Percentiles rank a stretch among this genome's conserved stretches.
Conservation (phyloP, 2,888 invertebrate species). For the Polydrusus pterygomalis region DNA sequence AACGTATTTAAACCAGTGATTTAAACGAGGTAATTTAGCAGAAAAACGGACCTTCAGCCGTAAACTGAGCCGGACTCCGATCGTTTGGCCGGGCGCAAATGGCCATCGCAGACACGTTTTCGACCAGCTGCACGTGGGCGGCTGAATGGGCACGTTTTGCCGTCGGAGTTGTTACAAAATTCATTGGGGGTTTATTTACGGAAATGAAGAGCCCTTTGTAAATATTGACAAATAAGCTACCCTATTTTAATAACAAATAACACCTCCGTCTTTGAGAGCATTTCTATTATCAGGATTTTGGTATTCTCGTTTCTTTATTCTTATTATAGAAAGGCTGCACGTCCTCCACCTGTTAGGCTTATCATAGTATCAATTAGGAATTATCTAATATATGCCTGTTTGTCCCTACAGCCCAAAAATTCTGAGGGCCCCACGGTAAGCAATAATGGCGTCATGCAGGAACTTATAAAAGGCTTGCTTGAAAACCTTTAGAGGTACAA, state of each 20-base stretch:
- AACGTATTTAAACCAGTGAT: constrained; percentile 31
- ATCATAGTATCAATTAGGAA: too few species aligned
- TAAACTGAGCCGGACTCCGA: constrained; percentile 42
- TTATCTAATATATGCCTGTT: too few species aligned
- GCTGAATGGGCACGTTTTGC: constrained; percentile 28
- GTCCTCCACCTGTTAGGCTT: too few species aligned
- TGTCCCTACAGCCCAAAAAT: too few species aligned
- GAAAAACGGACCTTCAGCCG: constrained; percentile 41
- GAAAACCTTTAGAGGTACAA: too few species aligned
- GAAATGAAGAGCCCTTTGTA: constrained; percentile 14
- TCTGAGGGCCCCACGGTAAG: too few species aligned
- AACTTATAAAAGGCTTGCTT: too few species aligned
- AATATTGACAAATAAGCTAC: constrained; percentile 20
- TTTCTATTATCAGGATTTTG: background rate
- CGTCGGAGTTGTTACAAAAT: constrained; percentile 17
- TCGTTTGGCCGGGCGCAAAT: constrained; percentile 33
- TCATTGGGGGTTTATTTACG: constrained; percentile 20
- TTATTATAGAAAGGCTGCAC: too few species aligned
- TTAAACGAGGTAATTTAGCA: constrained; percentile 46
- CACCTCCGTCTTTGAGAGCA: background rate
- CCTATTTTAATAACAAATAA: constrained; percentile 8
- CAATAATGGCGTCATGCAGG: too few species aligned
- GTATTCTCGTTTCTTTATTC: too few species aligned
- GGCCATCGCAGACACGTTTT: constrained; percentile 41
- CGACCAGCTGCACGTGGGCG: constrained; percentile 40